Conservation (phyloP, 2,888 invertebrate genomes). For the Sceliomorpha sp. region DNA sequence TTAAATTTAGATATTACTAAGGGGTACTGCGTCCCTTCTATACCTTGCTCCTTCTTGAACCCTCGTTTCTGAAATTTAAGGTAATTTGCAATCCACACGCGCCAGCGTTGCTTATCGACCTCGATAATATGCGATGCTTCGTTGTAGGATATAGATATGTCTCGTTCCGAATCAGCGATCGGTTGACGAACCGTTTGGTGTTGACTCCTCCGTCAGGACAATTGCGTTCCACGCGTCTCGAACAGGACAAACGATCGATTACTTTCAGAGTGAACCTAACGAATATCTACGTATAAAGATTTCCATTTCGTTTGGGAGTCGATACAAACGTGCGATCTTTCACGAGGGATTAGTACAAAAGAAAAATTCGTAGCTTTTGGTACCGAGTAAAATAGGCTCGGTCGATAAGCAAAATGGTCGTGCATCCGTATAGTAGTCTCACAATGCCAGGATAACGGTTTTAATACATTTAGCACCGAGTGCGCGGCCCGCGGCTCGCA, state of each 20-base stretch:
- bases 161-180: conserved; percentile 53
- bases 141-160: conserved; percentile 58
- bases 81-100: conserved; percentile 28
- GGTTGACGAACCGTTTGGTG: conserved; percentile 47
- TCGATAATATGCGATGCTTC: conserved; percentile 24
- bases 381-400: conserved; percentile 31
- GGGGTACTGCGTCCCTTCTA: conserved; percentile 61
- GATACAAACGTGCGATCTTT: no score
- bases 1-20: conserved; percentile 76
- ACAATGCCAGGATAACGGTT: conserved; percentile 61
- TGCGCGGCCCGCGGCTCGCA: conserved; percentile 66
- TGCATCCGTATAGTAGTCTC: conserved; percentile 62
- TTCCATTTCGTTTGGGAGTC: no score
- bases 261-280: no score
- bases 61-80: conserved; percentile 33
- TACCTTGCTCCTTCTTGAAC: conserved; percentile 30
- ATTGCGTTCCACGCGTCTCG: no score
- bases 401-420: conserved; percentile 56
- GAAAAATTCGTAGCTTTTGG: conserved; percentile 8
- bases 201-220: conserved; percentile 28
- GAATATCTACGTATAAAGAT: no score
- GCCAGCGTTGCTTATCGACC: conserved; percentile 35
- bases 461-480: conserved; percentile 74
- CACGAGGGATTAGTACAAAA: no score
- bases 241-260: no score